Evolutionary conservation across 2,888 invertebrate genomes (phyloP), one percentile per base, ranked within the genome.

Genomic region (Tryphoninae sp.): DNA sequence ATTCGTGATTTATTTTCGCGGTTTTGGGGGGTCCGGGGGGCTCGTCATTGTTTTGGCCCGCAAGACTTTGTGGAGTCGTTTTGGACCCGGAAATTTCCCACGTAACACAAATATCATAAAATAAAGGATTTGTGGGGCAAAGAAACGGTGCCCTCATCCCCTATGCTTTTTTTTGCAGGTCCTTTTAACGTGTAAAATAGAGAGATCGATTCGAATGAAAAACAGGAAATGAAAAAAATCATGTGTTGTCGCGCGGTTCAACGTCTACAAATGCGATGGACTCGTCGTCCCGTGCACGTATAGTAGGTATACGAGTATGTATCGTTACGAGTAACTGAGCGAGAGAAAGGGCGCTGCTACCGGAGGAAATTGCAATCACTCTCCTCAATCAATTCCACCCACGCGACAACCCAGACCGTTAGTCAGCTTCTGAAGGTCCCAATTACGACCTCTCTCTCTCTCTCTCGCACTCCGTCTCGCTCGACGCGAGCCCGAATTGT

Each of bases 321-420:
- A 61, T 67, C 13, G 61, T 26, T n/a, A 23, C 49, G 45, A 33
- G 53, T 40, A 40, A 42, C 22, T 62, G 26, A 45, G 53, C 22
- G 51, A 72, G 51, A 61, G 51, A 51, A 26, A 51, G 51, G n/a
- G 49, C 49, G 61, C 53, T 42, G 73, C 40, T 74, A 69, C 69
- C 51, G 40, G 64, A 76, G 79, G 76, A 82, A 83, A 80, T 74
- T 71, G 77, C 82, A 83, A 80, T 83, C 82, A 80, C 80, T 71
- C 77, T 73, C 77, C 68, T 80, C 82, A 80, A 83, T 83, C 82
- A 80, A 80, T 83, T 51, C 77, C 78, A 78, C 74, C 81, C 71
- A 83, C 72, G 58, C 78, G 74, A 73, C 81, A 72, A 58, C 55
- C 77, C 77, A 73, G 73, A 77, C 77, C 59, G 77, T 80, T 80